Percentiles rank a stretch among this genome's conserved stretches.
phyloP scores from a whole-genome alignment of 1,140 invertebrate species.

The Brevipalpus yothersi region DNA sequence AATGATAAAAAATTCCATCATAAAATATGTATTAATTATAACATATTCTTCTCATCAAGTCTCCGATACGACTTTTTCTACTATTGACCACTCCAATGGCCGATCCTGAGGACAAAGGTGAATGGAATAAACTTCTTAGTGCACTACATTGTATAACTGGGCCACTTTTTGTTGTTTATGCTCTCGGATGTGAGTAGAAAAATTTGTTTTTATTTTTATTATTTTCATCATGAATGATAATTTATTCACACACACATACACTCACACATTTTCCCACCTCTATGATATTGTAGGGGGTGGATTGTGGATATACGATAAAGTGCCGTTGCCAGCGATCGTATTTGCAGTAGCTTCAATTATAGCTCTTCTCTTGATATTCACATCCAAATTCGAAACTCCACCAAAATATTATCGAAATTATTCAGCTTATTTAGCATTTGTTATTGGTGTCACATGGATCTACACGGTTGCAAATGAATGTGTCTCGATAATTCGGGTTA shows the following conservation, averaged over 20 bases:
- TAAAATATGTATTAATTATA: not conserved
- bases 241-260: not conserved
- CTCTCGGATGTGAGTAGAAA: slow-evolving; percentile 1
- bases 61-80: slow-evolving; percentile 5
- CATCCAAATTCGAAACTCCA: slow-evolving; percentile 2
- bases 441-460: slow-evolving; percentile 35
- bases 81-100: slow-evolving; percentile 7
- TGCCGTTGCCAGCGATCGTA: not conserved
- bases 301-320: not conserved
- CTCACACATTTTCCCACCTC: not conserved
- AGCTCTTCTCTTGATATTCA: slow-evolving; percentile 2
- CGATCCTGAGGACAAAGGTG: slow-evolving; percentile 5
- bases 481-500: slow-evolving; percentile 29
- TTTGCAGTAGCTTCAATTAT: not conserved
- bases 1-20: not conserved
- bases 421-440: slow-evolving; percentile 20
- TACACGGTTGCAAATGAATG: slow-evolving; percentile 39
- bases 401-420: slow-evolving; percentile 5
- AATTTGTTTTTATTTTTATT: not conserved
- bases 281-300: not conserved
- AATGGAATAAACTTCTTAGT: slow-evolving; percentile 6
- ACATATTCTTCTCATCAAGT: not conserved
- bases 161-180: slow-evolving; percentile 4
- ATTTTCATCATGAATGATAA: not conserved
- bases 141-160: slow-evolving; percentile 6